phyloP scores from a whole-genome alignment of 2,797 vertebrate species.

The Brotogeris chrysoptera region DNA sequence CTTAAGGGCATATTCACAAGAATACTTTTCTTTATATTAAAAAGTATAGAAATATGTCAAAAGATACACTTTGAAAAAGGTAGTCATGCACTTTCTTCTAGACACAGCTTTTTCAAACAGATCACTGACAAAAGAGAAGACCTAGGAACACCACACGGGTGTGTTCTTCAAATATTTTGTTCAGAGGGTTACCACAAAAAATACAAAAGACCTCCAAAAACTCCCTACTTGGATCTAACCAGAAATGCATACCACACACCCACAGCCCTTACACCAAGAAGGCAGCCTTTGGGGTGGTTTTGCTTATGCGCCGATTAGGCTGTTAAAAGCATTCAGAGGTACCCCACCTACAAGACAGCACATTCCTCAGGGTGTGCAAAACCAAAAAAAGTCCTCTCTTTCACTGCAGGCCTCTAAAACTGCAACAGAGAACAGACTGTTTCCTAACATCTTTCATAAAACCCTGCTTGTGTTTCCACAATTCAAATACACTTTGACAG shows the following conservation, averaged over 20 bases:
- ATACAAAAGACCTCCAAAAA: neutral
- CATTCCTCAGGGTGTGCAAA: slow-evolving; percentile 2
- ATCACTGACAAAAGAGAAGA: neutral
- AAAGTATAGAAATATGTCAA: neutral
- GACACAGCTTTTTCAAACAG: neutral
- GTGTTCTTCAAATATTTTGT: neutral
- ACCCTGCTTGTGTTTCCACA: slow-evolving; percentile 2
- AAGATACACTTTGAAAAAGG: neutral
- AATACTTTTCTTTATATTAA: neutral
- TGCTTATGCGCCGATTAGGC: neutral
- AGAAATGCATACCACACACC: slow-evolving; percentile 31
- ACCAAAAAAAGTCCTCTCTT: neutral
- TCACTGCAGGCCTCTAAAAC: neutral
- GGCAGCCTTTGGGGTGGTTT: slow-evolving; percentile 24
- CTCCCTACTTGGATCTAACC: neutral
- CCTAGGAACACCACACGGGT: neutral
- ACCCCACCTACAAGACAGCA: neutral
- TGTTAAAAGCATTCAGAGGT: neutral
- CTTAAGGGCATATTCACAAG: fast-evolving
- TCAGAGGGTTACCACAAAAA: slow-evolving; percentile 13
- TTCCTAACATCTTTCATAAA: slow-evolving; percentile 13
- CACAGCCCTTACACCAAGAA: neutral
- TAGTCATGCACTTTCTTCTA: neutral
- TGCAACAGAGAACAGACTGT: neutral
- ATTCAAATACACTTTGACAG: neutral